Conservation (phyloP, 35 echinoderm and acorn worm species). For the Nesometra sesokonis region DNA sequence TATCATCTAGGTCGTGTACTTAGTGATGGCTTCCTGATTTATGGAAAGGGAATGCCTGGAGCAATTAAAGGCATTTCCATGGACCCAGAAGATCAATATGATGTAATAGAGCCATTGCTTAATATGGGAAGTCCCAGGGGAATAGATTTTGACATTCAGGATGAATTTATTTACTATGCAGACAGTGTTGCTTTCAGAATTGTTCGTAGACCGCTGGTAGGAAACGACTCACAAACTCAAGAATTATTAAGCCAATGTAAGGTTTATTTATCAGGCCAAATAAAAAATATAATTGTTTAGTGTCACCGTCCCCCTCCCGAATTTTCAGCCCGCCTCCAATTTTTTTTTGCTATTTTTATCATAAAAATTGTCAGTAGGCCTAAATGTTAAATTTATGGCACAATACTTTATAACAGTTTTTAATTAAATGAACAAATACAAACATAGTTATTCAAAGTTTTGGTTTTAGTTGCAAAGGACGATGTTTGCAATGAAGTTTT, state of each 20-base stretch:
- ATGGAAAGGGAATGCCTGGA: slow-evolving; percentile 72
- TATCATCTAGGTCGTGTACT: slow-evolving; percentile 27
- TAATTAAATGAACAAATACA: too few species aligned
- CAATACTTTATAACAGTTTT: too few species aligned
- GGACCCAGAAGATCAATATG: slow-evolving; percentile 18
- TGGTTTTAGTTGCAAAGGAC: too few species aligned
- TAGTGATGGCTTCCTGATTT: slow-evolving; percentile 51
- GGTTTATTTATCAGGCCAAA: too few species aligned
- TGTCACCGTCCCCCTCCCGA: too few species aligned
- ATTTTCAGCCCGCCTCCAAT: too few species aligned
- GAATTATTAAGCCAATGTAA: slow-evolving; percentile 48
- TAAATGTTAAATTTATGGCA: too few species aligned
- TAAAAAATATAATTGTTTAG: too few species aligned
- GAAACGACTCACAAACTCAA: slow-evolving; percentile 5
- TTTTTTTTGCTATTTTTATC: too few species aligned
- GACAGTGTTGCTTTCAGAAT: slow-evolving; percentile 66
- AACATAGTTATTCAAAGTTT: too few species aligned
- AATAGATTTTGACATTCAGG: slow-evolving; percentile 58
- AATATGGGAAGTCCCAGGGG: slow-evolving; percentile 73
- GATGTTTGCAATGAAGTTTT: too few species aligned
- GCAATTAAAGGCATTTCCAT: slow-evolving; percentile 73
- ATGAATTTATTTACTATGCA: slow-evolving; percentile 79
- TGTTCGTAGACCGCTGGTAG: slow-evolving; percentile 46
- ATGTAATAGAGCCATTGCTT: slow-evolving; percentile 45
- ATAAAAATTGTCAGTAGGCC: too few species aligned